phyloP scores from a whole-genome alignment of 2,113 vertebrate genomes.

The Aix galericulata region DNA sequence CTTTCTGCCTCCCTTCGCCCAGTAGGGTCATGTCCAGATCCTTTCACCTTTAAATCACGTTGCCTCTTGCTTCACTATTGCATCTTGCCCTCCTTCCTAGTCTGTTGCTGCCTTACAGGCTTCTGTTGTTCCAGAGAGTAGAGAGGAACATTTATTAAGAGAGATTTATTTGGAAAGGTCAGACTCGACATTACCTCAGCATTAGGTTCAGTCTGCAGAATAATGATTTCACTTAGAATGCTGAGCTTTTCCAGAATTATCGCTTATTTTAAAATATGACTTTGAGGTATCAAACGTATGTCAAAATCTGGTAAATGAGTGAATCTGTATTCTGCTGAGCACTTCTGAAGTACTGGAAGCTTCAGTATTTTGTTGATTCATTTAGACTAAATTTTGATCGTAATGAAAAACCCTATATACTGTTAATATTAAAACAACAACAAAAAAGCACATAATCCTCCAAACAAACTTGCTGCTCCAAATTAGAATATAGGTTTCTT shows the following conservation, averaged over 20 bases:
- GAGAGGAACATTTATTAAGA: constrained; percentile 39
- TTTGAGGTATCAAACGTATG: not conserved
- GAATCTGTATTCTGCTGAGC: not conserved
- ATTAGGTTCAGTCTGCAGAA: constrained; percentile 58
- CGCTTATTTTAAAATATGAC: not conserved
- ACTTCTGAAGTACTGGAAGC: not conserved
- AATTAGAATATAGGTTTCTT: not conserved
- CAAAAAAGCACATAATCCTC: not conserved
- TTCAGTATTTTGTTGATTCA: not conserved
- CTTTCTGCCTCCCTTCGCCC: constrained; percentile 4
- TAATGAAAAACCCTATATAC: not conserved
- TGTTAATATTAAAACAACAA: not conserved
- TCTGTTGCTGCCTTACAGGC: constrained; percentile 42
- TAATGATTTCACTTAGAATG: constrained; percentile 60
- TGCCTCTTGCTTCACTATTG: constrained; percentile 10
- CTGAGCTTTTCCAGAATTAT: not conserved
- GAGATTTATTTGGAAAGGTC: constrained; percentile 66
- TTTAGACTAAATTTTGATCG: not conserved
- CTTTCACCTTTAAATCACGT: constrained; percentile 47
- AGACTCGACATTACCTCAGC: constrained; percentile 59
- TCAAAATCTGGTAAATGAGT: not conserved
- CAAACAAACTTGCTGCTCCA: not conserved
- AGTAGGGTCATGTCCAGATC: constrained; percentile 23
- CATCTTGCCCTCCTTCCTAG: constrained; percentile 16
- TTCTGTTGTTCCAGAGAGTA: constrained; percentile 20